Conservation (phyloP, 2,797 vertebrate species). For the Sphaeramia orbicularis region DNA sequence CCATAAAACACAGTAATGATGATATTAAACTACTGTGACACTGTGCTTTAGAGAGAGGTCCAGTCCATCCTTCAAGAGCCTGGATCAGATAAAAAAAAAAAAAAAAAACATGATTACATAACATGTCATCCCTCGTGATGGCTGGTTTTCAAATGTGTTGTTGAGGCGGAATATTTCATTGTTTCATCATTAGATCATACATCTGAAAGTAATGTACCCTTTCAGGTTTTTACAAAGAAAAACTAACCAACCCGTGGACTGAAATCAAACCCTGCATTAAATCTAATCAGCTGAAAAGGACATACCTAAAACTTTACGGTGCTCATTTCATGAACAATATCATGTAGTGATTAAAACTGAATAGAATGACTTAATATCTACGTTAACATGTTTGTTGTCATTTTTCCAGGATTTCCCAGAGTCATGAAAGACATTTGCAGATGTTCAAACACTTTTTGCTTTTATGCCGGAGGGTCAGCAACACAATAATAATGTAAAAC, state of each 20-base stretch:
- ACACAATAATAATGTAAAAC: background rate
- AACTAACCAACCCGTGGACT: background rate
- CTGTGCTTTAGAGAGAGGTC: slow-evolving; percentile 23
- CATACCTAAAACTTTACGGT: background rate
- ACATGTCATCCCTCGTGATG: slow-evolving; percentile 33
- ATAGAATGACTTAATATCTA: too few species aligned
- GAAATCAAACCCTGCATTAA: slow-evolving; percentile 1
- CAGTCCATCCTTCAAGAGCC: slow-evolving; percentile 37
- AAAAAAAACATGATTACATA: slow-evolving; percentile 62
- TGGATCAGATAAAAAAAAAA: slow-evolving; percentile 28
- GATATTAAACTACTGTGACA: slow-evolving; percentile 66
- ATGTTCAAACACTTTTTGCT: background rate
- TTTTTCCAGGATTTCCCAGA: background rate
- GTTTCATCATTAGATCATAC: slow-evolving; percentile 21
- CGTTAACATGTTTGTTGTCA: too few species aligned
- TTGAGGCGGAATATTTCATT: slow-evolving; percentile 28
- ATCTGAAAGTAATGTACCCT: slow-evolving; percentile 16
- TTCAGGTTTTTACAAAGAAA: background rate
- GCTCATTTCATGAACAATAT: background rate
- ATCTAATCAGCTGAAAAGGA: background rate
- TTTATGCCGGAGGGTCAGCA: background rate
- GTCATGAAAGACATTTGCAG: background rate
- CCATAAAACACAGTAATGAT: slow-evolving; percentile 51
- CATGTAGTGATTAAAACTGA: too few species aligned
- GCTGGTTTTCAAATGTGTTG: slow-evolving; percentile 32